Conservation (phyloP, 2,888 invertebrate genomes). For the Tachina grossa region DNA sequence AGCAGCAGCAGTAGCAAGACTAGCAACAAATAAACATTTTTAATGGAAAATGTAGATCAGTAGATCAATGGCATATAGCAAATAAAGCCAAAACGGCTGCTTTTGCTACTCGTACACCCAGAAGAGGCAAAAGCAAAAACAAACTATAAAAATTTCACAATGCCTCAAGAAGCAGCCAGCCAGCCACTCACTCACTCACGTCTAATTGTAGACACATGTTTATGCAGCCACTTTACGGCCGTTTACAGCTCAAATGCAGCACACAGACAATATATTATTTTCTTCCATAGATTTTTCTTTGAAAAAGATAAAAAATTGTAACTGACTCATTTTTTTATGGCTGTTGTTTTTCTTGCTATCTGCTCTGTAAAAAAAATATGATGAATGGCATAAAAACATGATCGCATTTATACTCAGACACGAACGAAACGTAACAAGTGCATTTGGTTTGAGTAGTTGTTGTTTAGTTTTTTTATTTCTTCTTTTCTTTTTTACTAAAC, state of each 20-base stretch:
- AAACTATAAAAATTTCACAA: constrained; percentile 36
- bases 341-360: not conserved
- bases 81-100: constrained; percentile 46
- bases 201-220: constrained; percentile 22
- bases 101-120: constrained; percentile 14
- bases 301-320: not conserved
- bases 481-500: constrained; percentile 3
- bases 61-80: constrained; percentile 75
- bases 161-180: constrained; percentile 31
- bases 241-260: constrained; percentile 44
- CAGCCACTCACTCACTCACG: not conserved
- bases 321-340: not conserved
- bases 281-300: not conserved
- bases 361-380: constrained; percentile 58
- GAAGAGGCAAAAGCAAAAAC: constrained; percentile 37
- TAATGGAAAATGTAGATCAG: constrained; percentile 74
- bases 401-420: constrained; percentile 55
- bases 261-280: constrained; percentile 31
- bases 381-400: constrained; percentile 70
- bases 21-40: constrained; percentile 34
- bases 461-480: not conserved
- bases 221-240: constrained; percentile 42
- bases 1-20: constrained; percentile 10
- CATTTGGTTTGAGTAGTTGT: constrained; percentile 35
- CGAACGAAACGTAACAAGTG: constrained; percentile 50